Evolutionary conservation across 2,797 vertebrate genomes (phyloP).

Genomic region (Gobio occitaniae): DNA sequence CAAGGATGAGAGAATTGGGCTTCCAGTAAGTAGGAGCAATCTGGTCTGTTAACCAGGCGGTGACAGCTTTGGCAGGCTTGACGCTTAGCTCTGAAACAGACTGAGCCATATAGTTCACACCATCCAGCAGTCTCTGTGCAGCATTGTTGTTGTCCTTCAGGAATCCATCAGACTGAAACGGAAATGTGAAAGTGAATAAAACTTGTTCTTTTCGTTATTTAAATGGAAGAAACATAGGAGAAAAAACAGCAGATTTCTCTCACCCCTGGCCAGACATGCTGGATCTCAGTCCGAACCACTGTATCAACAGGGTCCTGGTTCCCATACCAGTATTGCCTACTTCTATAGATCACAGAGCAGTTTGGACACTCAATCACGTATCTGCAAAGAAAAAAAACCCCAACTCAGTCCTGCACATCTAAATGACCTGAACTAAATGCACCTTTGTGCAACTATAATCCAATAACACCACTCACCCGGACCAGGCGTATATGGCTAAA

Average conservation of each 20-base stretch:
- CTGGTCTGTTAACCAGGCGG: constrained; percentile 97
- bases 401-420: background rate
- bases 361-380: constrained; percentile 98
- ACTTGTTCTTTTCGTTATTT: background rate
- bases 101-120: constrained; percentile 98
- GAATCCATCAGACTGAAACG: constrained; percentile 89
- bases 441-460: background rate
- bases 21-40: constrained; percentile 98
- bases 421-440: background rate
- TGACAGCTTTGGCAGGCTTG: constrained; percentile 96
- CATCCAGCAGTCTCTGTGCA: constrained; percentile 95
- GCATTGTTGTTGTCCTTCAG: constrained; percentile 99
- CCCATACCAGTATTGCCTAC: constrained; percentile 98
- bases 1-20: constrained; percentile 95
- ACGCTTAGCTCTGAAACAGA: constrained; percentile 97
- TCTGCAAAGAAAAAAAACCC: constrained; percentile 68
- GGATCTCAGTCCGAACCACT: constrained; percentile 96
- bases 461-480: constrained; percentile 86
- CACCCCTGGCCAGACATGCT: constrained; percentile 98
- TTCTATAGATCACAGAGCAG: constrained; percentile 95
- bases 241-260: constrained; percentile 61
- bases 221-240: background rate
- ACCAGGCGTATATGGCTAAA: constrained; percentile 98
- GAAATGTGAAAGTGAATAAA: background rate
- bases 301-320: constrained; percentile 99